Evolutionary conservation across 30 jellyfish, hydroid and myxozoan genomes (phyloP).

Genomic region (Turritopsis rubra): DNA sequence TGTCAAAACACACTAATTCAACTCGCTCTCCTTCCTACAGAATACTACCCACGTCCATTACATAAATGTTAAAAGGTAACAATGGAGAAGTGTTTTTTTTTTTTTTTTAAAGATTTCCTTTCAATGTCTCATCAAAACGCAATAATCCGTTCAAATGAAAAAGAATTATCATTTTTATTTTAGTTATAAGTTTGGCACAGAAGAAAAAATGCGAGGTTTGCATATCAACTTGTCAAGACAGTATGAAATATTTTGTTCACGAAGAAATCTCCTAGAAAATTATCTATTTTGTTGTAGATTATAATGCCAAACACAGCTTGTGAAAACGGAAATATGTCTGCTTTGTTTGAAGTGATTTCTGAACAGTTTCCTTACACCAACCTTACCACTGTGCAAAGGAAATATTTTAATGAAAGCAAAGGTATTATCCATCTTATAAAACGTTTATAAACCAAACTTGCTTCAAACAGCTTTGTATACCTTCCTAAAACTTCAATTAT

Average conservation of each 20-base stretch:
- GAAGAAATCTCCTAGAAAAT: background rate
- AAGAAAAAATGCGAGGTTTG: constrained; percentile 18
- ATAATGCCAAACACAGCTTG: constrained; percentile 91
- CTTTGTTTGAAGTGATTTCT: constrained; percentile 43
- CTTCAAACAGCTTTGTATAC: too few species aligned
- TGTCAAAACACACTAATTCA: background rate
- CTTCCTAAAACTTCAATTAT: too few species aligned
- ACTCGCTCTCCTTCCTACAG: background rate
- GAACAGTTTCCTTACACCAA: constrained; percentile 47
- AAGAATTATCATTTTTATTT: background rate
- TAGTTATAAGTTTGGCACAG: background rate
- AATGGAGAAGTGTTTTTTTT: too few species aligned
- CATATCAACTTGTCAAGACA: background rate
- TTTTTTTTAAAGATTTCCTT: background rate
- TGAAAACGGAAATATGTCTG: constrained; percentile 75
- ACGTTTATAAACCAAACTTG: too few species aligned
- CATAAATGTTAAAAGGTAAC: background rate
- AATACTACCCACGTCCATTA: background rate
- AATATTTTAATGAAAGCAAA: constrained; percentile 68
- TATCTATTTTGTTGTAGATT: constrained; percentile 23
- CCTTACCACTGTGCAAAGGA: constrained; percentile 80
- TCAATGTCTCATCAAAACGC: background rate
- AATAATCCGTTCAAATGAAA: background rate
- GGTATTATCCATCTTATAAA: constrained; percentile 39
- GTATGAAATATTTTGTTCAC: too few species aligned